phyloP scores from a whole-genome alignment of 2,888 invertebrate genomes.

The Dasysyrphus albostriatus region DNA sequence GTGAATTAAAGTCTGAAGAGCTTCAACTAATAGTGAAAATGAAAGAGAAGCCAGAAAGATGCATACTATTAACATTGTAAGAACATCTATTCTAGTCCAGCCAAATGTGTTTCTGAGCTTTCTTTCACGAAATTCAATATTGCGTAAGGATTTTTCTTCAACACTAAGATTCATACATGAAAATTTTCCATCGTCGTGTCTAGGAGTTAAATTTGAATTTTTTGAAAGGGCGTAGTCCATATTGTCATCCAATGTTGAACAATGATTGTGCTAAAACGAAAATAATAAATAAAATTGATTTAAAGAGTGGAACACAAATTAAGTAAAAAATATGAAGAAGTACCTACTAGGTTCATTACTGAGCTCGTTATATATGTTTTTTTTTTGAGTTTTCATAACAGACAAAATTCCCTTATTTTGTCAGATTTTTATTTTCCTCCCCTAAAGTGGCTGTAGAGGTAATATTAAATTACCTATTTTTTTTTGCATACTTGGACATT shows the following conservation, averaged over 20 bases:
- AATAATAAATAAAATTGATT: background rate
- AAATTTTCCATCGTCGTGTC: slow-evolving; percentile 29
- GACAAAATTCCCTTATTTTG: too few relatives aligned
- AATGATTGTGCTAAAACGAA: slow-evolving; percentile 52
- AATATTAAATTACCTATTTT: too few relatives aligned
- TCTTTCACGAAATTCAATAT: slow-evolving; percentile 85
- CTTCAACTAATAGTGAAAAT: slow-evolving; percentile 92
- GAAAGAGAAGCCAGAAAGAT: slow-evolving; percentile 93
- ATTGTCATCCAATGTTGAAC: slow-evolving; percentile 7
- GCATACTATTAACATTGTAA: slow-evolving; percentile 92
- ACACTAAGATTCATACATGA: slow-evolving; percentile 48
- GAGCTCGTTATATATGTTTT: too few relatives aligned
- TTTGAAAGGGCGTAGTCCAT: background rate
- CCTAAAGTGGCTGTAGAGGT: too few relatives aligned
- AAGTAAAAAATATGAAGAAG: too few relatives aligned
- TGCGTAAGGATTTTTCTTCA: slow-evolving; percentile 58
- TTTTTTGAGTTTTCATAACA: too few relatives aligned
- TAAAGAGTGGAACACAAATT: background rate
- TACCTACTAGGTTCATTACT: too few relatives aligned
- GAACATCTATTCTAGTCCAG: slow-evolving; percentile 95
- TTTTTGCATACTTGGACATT: too few relatives aligned
- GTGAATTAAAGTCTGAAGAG: slow-evolving; percentile 91
- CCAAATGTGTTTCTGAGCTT: slow-evolving; percentile 94
- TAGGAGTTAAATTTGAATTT: background rate
- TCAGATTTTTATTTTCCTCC: too few relatives aligned